Percentiles rank a stretch among this genome's conserved stretches.
These are phyloP conservation scores for human (Homo sapiens) DNA, from an alignment of 2,113 vertebrate genomes.

Conservation along the genomic window DNA sequence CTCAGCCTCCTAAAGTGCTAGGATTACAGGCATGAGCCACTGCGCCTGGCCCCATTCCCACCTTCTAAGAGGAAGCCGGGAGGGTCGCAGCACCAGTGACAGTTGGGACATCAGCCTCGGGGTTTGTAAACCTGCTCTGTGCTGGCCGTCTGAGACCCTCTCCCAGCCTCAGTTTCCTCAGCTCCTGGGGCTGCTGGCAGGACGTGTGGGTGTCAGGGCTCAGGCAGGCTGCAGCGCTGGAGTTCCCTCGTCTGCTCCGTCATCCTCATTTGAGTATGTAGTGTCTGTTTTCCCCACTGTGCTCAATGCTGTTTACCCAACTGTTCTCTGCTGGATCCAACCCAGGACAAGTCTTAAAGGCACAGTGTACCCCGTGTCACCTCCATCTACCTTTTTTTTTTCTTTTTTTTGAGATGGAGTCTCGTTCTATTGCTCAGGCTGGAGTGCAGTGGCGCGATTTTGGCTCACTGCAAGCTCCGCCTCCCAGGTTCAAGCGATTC, in stretches of 20 bases:
- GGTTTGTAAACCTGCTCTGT: neutral
- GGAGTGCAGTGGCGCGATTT: too few relatives aligned
- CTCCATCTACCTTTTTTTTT: too few relatives aligned
- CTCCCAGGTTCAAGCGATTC: too few relatives aligned
- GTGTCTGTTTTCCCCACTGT: neutral
- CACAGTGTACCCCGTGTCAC: neutral
- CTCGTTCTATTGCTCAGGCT: too few relatives aligned
- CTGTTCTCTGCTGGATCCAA: neutral
- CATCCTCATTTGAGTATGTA: neutral
- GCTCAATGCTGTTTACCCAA: neutral
- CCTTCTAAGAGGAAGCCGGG: neutral
- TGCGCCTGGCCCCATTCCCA: rapidly evolving
- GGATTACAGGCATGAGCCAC: neutral
- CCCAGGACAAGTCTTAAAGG: neutral
- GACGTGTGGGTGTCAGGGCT: neutral
- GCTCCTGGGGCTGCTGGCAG: neutral
- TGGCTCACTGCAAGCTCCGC: too few relatives aligned
- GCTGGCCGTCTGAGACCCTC: neutral
- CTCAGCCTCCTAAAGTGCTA: too few relatives aligned
- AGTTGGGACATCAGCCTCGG: neutral
- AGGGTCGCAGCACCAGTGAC: rapidly evolving
- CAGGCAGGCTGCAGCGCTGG: neutral
- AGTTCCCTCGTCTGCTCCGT: neutral
- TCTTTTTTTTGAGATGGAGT: too few relatives aligned
- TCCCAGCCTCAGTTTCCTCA: neutral